Evolutionary conservation across 2,113 vertebrate species (phyloP).

Genomic region (Sciurus niger): DNA sequence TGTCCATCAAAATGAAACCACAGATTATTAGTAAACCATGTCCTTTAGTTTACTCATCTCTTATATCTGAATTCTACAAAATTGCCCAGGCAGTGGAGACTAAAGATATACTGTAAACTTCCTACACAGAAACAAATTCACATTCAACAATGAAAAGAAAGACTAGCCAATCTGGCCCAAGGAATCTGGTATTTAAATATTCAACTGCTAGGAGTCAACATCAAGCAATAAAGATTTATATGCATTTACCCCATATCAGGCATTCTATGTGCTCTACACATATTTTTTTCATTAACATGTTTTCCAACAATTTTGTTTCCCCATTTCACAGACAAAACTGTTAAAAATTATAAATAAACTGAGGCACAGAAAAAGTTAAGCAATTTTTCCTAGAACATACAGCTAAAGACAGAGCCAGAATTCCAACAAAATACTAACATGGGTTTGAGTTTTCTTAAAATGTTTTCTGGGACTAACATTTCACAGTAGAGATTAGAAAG

Average conservation of each 20-base stretch:
- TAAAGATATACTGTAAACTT: neutral
- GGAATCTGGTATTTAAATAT: slow-evolving; percentile 13
- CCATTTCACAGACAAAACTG: slow-evolving; percentile 47
- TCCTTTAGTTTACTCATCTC: slow-evolving; percentile 41
- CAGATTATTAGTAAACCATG: neutral
- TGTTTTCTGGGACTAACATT: slow-evolving; percentile 37
- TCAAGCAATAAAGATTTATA: neutral
- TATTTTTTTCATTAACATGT: neutral
- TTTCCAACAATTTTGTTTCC: neutral
- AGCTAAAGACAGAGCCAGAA: neutral
- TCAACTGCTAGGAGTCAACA: neutral
- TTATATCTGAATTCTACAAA: slow-evolving; percentile 21
- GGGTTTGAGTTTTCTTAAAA: slow-evolving; percentile 7
- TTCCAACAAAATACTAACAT: neutral
- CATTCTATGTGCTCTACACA: neutral
- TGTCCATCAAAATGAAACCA: neutral
- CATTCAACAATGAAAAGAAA: neutral
- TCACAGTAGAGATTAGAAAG: slow-evolving; percentile 37
- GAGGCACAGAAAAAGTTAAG: slow-evolving; percentile 20
- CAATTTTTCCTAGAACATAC: slow-evolving; percentile 12
- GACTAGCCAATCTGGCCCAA: neutral
- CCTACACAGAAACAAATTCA: slow-evolving; percentile 30
- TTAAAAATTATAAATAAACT: slow-evolving; percentile 23
- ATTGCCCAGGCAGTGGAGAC: slow-evolving; percentile 38
- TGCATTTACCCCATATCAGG: neutral